These are phyloP conservation scores for Sphinx pinastri DNA, from an alignment of 2,888 invertebrate species.

Conservation along the genomic window DNA sequence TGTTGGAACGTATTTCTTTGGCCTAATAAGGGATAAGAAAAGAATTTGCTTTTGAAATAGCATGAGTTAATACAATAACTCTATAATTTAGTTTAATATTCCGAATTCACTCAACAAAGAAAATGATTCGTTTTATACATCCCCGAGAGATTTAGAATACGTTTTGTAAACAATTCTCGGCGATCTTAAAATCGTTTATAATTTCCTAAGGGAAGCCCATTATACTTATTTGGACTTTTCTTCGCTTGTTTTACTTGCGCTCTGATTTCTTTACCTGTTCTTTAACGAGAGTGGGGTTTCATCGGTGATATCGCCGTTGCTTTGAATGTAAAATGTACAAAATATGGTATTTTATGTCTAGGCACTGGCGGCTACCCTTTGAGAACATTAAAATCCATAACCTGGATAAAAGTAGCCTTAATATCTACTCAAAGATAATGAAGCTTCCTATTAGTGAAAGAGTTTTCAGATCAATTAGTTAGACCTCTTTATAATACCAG, in stretches of 20 bases:
- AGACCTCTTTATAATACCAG: no score
- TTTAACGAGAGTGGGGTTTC: slow-evolving; percentile 4
- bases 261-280: slow-evolving; percentile 10
- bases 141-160: slow-evolving; percentile 42
- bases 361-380: no score
- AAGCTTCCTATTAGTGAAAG: no score
- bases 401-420: no score
- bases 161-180: slow-evolving; percentile 50
- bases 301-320: not conserved
- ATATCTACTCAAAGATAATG: no score
- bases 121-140: slow-evolving; percentile 39
- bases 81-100: not conserved
- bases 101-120: not conserved
- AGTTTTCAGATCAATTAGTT: no score
- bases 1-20: no score
- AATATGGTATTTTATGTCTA: no score
- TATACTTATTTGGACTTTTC: slow-evolving; percentile 39
- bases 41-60: no score
- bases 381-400: no score
- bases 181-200: slow-evolving; percentile 42
- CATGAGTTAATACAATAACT: not conserved
- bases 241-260: slow-evolving; percentile 15
- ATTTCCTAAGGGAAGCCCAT: slow-evolving; percentile 51
- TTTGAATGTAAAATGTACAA: not conserved
- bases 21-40: no score